phyloP scores from a whole-genome alignment of 1,140 invertebrate genomes.

The Rhopalosiphum padi region DNA sequence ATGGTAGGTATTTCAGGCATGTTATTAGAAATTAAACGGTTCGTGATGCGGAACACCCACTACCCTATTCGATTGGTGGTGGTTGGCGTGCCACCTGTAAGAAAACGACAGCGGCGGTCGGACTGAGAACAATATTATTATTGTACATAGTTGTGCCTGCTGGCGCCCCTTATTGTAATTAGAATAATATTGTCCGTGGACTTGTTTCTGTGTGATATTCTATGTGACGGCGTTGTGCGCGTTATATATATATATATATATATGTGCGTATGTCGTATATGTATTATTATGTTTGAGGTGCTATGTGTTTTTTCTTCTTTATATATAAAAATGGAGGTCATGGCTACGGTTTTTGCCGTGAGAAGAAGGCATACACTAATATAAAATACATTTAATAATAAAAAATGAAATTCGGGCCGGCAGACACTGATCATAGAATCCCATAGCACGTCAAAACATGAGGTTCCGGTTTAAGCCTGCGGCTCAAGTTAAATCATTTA shows the following conservation, averaged over 20 bases:
- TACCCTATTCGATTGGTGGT: not conserved
- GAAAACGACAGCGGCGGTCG: not conserved
- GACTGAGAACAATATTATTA: not conserved
- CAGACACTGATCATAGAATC: not conserved
- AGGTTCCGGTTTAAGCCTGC: not conserved
- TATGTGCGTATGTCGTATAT: no score
- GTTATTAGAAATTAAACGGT: not conserved
- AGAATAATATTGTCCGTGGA: not conserved
- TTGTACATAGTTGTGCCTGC: not conserved
- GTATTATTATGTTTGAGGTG: not conserved
- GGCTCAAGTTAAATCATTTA: not conserved
- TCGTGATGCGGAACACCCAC: not conserved
- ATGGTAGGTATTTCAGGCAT: not conserved
- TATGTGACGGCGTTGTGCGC: no score
- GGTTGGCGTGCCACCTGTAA: not conserved
- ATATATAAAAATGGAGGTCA: constrained; percentile 7
- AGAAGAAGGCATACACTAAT: not conserved
- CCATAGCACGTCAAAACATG: not conserved
- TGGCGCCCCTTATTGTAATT: not conserved
- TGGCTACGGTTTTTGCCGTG: not conserved
- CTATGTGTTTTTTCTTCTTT: not conserved
- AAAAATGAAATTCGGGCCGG: not conserved
- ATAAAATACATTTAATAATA: not conserved
- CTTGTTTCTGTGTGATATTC: not conserved
- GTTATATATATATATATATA: no score